These are phyloP conservation scores for Pelodytes ibericus DNA, from an alignment of 2,797 vertebrate genomes.

Conservation along the genomic window DNA sequence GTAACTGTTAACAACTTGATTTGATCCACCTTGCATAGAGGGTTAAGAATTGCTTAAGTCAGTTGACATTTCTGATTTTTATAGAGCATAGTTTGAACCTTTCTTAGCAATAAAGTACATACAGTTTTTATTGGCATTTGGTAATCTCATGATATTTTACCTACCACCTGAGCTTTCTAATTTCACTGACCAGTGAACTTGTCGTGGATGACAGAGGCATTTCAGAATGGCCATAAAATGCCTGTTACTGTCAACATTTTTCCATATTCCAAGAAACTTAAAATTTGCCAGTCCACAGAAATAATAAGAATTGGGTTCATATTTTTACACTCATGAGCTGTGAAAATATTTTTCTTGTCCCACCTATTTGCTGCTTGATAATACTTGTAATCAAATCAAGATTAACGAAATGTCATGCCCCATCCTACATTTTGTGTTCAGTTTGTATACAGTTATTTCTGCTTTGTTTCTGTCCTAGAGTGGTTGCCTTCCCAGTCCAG, in stretches of 20 bases:
- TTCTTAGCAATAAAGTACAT: neutral
- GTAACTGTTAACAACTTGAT: no score
- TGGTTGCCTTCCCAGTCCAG: no score
- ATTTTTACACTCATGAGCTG: no score
- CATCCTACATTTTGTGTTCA: no score
- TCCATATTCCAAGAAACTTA: constrained; percentile 14
- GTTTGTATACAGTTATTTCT: no score
- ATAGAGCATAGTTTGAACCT: neutral
- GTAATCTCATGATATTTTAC: constrained; percentile 44
- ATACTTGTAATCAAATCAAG: no score
- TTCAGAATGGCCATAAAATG: constrained; percentile 29
- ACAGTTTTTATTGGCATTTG: constrained; percentile 27
- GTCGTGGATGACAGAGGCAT: constrained; percentile 35
- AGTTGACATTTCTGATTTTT: neutral
- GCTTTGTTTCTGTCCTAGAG: no score
- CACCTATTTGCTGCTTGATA: no score
- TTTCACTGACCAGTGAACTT: constrained; percentile 52
- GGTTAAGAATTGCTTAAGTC: neutral
- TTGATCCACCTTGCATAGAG: neutral
- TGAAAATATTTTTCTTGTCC: no score
- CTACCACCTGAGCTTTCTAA: constrained; percentile 45
- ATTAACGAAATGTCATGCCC: no score
- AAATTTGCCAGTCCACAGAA: neutral
- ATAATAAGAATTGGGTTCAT: neutral
- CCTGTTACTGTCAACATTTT: constrained; percentile 8